Evolutionary conservation across 2,113 vertebrate species (phyloP).

Genomic region (Numenius arquata): DNA sequence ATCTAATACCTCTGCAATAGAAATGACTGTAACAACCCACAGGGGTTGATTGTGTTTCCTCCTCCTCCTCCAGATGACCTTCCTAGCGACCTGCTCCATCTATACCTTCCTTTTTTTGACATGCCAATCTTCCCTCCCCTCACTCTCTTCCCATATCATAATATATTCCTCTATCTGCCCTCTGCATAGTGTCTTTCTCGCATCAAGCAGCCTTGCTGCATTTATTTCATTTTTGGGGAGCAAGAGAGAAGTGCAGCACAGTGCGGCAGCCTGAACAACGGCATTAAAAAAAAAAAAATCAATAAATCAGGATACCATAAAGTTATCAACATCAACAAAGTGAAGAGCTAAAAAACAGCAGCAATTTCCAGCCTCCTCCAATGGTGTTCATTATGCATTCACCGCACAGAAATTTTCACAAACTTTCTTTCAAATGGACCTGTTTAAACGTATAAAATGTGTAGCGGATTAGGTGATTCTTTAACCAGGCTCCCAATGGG

Average conservation of each 20-base stretch:
- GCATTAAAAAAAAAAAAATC: background rate
- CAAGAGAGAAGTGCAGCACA: background rate
- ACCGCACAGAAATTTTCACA: background rate
- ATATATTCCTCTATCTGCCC: background rate
- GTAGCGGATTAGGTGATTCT: conserved; percentile 40
- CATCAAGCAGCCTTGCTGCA: background rate
- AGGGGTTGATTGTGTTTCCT: background rate
- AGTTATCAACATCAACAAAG: conserved; percentile 14
- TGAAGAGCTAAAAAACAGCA: background rate
- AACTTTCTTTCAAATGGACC: conserved; percentile 52
- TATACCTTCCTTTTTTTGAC: background rate
- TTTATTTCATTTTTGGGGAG: background rate
- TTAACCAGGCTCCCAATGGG: conserved; percentile 38
- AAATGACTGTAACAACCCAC: background rate
- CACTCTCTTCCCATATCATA: background rate
- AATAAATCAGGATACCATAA: background rate
- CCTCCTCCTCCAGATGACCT: background rate
- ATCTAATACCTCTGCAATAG: background rate
- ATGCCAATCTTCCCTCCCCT: background rate
- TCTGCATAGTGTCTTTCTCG: background rate
- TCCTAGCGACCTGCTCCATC: background rate
- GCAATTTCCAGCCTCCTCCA: background rate
- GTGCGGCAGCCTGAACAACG: background rate
- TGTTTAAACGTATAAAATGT: conserved; percentile 57
- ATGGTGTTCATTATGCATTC: conserved; percentile 14